phyloP scores from a whole-genome alignment of 1,140 invertebrate genomes.

The Pseudobourletiella spinata region DNA sequence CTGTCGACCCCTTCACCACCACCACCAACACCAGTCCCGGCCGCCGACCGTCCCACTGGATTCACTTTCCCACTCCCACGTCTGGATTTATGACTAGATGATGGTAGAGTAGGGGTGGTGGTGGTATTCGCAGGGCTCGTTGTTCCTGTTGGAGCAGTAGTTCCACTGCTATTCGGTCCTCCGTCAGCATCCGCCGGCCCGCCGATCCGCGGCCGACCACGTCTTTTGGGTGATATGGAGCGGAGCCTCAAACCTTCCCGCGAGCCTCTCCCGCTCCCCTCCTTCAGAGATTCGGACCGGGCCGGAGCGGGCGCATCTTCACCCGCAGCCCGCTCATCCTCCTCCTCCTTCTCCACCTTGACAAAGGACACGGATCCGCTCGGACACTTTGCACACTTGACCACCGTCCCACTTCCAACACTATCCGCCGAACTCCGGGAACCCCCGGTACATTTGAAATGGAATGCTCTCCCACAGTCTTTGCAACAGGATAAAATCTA shows the following conservation, averaged over 20 bases:
- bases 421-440: not conserved
- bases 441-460: conserved; percentile 3
- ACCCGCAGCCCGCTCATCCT: no score
- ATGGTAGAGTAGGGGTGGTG: no score
- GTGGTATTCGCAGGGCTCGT: no score
- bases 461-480: conserved; percentile 20
- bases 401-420: not conserved
- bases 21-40: not conserved
- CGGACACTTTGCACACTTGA: no score
- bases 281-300: no score
- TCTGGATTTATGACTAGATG: not conserved
- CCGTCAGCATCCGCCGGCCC: not conserved
- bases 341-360: not conserved
- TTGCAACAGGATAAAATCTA: conserved; percentile 6
- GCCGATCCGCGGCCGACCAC: no score
- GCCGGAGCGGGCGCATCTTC: no score
- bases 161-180: no score
- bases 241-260: no score
- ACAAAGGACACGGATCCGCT: no score
- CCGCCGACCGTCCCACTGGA: not conserved
- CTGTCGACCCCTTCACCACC: not conserved
- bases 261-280: no score
- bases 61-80: not conserved
- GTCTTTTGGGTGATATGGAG: no score
- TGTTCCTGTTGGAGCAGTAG: not conserved